Base-by-base conservation (phyloP, 2,113 vertebrate genomes). In the Clinocottus analis region DNA sequence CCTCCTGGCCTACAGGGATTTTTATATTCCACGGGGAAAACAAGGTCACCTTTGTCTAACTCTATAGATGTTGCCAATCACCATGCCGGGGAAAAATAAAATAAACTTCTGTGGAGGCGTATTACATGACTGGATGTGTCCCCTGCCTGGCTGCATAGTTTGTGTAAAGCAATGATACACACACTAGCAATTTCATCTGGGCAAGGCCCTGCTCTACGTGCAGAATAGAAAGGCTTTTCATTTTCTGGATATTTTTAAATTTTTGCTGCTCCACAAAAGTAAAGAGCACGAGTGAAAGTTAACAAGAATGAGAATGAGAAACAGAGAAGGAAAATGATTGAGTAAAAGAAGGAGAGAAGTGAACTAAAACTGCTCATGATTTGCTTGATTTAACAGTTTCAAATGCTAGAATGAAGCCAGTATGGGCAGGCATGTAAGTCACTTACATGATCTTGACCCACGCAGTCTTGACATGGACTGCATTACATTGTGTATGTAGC, bases 171-270 rank as follows among this genome's bases (percentile, higher is more conserved):
- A 61, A 23, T 5, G 45, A 71, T 62, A 75, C 72, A 68, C 61
- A 79, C 60, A 55, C 53, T 39, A 71, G 23, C 75, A 74, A 47
- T 56, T 71, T 75, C 39, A 72, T n/a, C 56, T 72, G 53, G 70
- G 49, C 47, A 75, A 25, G 47, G 47, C 58, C 45, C 13, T 27
- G 23, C 63, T 63, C 47, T 55, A 69, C 33, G 0, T 70, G 47
- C 47, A 73, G 58, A 64, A 33, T 27, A 64, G 23, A 70, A 73
- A 73, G 33, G 49, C 69, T 64, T 77, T 53, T 73, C 21, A 81
- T 85, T 74, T 77, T 49, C 78, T 70, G 29, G 74, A 65, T 70
- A 74, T 47, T 75, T 55, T 71, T 70, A 82, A n/a, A 74, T 82
- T 49, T 77, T 77, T 51, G n/a, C 35, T 68, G 25, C 59, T 78